Conservation (phyloP, 2,797 vertebrate species). For the Hydrophis major region DNA sequence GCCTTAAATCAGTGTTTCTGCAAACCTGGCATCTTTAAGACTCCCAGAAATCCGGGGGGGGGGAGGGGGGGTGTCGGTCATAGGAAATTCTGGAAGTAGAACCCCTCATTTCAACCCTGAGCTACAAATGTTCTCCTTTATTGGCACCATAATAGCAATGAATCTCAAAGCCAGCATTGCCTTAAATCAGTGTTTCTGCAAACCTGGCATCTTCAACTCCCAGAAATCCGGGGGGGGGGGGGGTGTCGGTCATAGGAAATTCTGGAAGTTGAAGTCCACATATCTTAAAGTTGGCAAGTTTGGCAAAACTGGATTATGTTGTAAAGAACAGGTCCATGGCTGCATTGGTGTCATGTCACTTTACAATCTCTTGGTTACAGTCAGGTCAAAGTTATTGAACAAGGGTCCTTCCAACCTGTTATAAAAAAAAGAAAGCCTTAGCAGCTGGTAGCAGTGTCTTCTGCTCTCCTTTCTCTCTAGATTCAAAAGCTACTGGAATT, state of each 20-base stretch:
- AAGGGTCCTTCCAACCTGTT: background rate
- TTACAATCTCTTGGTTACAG: background rate
- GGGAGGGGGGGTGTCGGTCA: no score
- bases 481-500: background rate
- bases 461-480: background rate
- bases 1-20: no score
- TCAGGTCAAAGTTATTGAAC: background rate
- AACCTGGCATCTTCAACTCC: no score
- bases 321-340: background rate
- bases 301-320: background rate
- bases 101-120: no score
- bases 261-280: background rate
- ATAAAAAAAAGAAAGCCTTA: background rate
- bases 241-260: background rate
- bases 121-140: no score
- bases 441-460: background rate
- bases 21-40: no score
- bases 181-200: no score
- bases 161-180: no score
- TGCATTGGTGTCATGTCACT: background rate
- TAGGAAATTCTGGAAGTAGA: no score
- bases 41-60: no score
- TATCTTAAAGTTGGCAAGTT: background rate
- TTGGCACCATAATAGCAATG: no score
- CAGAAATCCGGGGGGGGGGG: no score